Percentiles rank a stretch among this genome's conserved stretches.
These are phyloP conservation scores for Drosophila aff. DNA, from an alignment of 1,140 invertebrate species.

Conservation along the genomic window DNA sequence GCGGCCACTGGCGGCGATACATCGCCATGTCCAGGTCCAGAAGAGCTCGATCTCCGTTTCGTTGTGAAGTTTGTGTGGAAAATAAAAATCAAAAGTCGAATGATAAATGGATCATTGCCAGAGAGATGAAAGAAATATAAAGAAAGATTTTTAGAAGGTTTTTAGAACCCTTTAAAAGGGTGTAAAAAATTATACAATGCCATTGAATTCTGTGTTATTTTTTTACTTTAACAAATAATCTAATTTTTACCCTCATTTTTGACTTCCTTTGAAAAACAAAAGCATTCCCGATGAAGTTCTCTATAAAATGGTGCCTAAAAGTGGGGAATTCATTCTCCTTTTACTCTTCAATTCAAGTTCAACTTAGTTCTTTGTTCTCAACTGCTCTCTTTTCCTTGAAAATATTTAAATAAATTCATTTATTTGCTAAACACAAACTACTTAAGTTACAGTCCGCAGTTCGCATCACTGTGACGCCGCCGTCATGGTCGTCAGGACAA, in stretches of 20 bases:
- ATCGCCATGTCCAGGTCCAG: constrained; percentile 6
- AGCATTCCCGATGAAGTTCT: not conserved
- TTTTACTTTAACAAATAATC: no score
- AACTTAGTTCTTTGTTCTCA: not conserved
- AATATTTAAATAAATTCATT: constrained; percentile 12
- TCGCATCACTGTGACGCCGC: not conserved
- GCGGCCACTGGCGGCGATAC: constrained; percentile 14
- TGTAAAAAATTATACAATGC: no score
- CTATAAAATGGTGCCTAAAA: not conserved
- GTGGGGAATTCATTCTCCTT: no score
- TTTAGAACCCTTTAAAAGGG: no score
- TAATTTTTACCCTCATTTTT: no score
- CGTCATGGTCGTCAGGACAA: not conserved
- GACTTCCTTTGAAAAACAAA: no score
- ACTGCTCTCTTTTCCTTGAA: not conserved
- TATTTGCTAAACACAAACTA: constrained; percentile 2
- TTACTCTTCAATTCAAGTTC: not conserved
- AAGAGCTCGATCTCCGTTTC: not conserved
- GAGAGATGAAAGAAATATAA: not conserved
- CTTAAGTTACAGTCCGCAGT: not conserved
- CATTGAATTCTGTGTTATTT: no score
- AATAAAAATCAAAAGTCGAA: not conserved
- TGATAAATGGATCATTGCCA: not conserved
- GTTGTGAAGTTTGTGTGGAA: not conserved
- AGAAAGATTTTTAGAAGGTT: no score